These are phyloP conservation scores for Thaumatotibia leucotreta DNA, from an alignment of 1,140 invertebrate species.

Conservation along the genomic window DNA sequence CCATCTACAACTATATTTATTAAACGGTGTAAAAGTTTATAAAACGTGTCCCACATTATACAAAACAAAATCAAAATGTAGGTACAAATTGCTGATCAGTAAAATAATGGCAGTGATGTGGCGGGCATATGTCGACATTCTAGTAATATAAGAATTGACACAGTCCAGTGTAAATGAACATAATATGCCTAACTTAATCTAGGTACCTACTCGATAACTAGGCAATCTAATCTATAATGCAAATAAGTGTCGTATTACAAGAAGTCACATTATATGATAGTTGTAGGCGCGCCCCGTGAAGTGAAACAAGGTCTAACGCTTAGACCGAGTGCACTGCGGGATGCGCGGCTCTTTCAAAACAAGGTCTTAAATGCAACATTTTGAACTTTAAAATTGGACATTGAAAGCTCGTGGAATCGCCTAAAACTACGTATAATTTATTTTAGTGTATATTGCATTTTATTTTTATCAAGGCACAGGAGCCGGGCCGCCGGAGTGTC, in stretches of 20 bases:
- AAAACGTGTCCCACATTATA: conserved; percentile 52
- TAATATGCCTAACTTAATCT: conserved; percentile 49
- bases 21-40: conserved; percentile 62
- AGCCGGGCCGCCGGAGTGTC: neutral
- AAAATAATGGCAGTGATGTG: conserved; percentile 61
- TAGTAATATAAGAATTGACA: conserved; percentile 77
- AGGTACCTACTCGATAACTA: conserved; percentile 31
- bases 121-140: conserved; percentile 75
- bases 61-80: conserved; percentile 12
- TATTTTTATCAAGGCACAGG: conserved; percentile 19
- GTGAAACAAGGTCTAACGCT: conserved; percentile 64
- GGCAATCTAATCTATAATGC: conserved; percentile 42
- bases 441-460: neutral
- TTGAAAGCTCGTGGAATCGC: conserved; percentile 37
- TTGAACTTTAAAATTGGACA: conserved; percentile 21
- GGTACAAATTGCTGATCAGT: conserved; percentile 33
- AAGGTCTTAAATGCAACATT: conserved; percentile 20
- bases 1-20: conserved; percentile 61
- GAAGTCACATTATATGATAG: conserved; percentile 16
- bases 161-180: conserved; percentile 69
- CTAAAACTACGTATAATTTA: conserved; percentile 40
- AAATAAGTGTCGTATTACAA: conserved; percentile 53
- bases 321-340: conserved; percentile 65
- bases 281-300: conserved; percentile 40
- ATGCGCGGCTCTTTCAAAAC: conserved; percentile 32